These are phyloP conservation scores for Myopa tessellatipennis DNA, from an alignment of 2,888 invertebrate species.

Conservation along the genomic window DNA sequence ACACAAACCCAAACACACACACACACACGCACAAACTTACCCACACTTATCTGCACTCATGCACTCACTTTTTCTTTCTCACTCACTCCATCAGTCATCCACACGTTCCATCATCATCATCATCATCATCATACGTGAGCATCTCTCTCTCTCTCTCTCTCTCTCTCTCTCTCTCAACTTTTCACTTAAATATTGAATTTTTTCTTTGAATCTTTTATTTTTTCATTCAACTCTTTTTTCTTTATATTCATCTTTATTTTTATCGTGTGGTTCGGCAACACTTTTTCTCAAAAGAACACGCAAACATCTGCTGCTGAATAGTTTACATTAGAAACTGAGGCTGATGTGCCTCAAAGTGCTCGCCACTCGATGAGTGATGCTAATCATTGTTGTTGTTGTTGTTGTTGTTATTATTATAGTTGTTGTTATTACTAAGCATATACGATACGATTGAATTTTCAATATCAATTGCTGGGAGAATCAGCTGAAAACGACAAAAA, in stretches of 20 bases:
- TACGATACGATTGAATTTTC: no score
- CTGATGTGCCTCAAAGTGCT: constrained; percentile 5
- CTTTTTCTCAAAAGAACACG: background rate
- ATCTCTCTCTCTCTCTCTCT: background rate
- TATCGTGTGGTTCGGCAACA: background rate
- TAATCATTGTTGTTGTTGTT: background rate
- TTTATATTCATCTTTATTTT: no score
- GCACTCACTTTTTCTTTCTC: background rate
- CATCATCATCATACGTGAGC: background rate
- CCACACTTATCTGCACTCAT: background rate
- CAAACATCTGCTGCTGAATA: constrained; percentile 8
- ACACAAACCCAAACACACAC: background rate
- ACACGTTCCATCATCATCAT: no score
- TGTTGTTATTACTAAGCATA: no score
- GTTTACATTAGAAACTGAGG: constrained; percentile 5
- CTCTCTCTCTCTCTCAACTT: background rate
- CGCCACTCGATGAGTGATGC: constrained; percentile 8
- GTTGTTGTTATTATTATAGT: no score
- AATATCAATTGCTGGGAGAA: no score
- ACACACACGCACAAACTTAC: no score
- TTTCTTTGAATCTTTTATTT: background rate
- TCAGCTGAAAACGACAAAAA: no score
- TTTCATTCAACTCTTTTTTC: background rate
- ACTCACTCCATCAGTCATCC: no score
- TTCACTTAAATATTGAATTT: background rate